Percentiles rank a stretch among this genome's conserved stretches.
These are phyloP conservation scores for Takifugu flavidus DNA, from an alignment of 2,113 vertebrate genomes.

Conservation along the genomic window DNA sequence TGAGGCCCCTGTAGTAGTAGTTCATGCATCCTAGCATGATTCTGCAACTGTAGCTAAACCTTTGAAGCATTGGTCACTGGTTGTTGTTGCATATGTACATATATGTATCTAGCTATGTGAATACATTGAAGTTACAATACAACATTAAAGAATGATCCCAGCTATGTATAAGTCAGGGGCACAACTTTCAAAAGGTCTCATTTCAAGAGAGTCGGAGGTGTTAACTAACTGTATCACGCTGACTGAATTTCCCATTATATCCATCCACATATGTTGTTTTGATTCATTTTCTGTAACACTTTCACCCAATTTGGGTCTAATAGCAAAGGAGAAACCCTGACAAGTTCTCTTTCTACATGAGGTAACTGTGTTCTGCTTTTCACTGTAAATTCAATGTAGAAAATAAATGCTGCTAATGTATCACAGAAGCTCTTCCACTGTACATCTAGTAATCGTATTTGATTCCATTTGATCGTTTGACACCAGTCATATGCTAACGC, in stretches of 20 bases:
- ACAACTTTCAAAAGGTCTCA: background rate
- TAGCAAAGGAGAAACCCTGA: background rate
- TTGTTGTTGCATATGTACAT: conserved; percentile 60
- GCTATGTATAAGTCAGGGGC: conserved; percentile 30
- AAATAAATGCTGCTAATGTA: background rate
- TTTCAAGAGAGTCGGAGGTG: too few relatives aligned
- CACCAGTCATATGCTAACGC: too few relatives aligned
- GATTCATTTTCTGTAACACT: background rate
- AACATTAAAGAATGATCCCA: conserved; percentile 31
- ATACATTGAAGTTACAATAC: conserved; percentile 66
- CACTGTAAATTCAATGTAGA: conserved; percentile 10
- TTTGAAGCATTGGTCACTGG: conserved; percentile 37
- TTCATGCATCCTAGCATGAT: conserved; percentile 66
- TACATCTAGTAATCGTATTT: too few relatives aligned
- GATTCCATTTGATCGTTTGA: too few relatives aligned
- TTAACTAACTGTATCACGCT: too few relatives aligned
- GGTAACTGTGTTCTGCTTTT: background rate
- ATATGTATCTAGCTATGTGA: conserved; percentile 71
- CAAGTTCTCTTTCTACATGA: background rate
- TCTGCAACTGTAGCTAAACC: conserved; percentile 65
- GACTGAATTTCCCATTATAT: background rate
- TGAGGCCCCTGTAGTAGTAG: conserved; percentile 69
- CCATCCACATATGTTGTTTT: background rate
- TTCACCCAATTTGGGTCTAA: background rate
- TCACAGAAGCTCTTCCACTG: too few relatives aligned